Evolutionary conservation across 2,888 invertebrate species (phyloP).

Genomic region (Drosophila meridiana): DNA sequence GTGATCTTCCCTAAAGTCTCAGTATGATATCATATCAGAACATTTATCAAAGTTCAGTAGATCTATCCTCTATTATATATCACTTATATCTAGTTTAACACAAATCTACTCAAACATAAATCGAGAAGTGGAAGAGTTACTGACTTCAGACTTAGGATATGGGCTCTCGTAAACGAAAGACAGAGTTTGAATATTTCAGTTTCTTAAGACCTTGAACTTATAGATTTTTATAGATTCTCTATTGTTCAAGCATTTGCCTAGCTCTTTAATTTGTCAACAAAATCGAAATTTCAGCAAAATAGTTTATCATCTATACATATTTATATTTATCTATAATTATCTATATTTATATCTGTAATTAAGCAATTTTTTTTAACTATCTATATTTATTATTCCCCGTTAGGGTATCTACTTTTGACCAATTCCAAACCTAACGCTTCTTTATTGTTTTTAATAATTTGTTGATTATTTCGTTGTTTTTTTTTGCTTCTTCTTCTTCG

Average conservation of each 20-base stretch:
- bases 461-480: slow-evolving; percentile 16
- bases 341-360: not conserved
- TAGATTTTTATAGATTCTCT: not conserved
- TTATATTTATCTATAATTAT: not conserved
- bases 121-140: not conserved
- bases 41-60: too few relatives aligned
- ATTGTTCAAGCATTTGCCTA: not conserved
- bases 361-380: not conserved
- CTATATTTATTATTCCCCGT: not conserved
- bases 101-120: not conserved
- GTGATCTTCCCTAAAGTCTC: too few relatives aligned
- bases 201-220: not conserved
- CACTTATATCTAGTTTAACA: not conserved
- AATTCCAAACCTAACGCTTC: not conserved
- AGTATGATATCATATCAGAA: too few relatives aligned
- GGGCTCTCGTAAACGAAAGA: not conserved
- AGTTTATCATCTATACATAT: not conserved
- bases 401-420: slow-evolving; percentile 3
- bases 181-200: not conserved
- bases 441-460: slow-evolving; percentile 36
- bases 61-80: not conserved
- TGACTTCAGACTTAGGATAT: not conserved
- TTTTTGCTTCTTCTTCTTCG: slow-evolving; percentile 1
- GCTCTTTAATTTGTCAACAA: not conserved
- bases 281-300: not conserved